These are phyloP conservation scores for Aelia acuminata DNA, from an alignment of 2,888 invertebrate genomes.

Conservation along the genomic window DNA sequence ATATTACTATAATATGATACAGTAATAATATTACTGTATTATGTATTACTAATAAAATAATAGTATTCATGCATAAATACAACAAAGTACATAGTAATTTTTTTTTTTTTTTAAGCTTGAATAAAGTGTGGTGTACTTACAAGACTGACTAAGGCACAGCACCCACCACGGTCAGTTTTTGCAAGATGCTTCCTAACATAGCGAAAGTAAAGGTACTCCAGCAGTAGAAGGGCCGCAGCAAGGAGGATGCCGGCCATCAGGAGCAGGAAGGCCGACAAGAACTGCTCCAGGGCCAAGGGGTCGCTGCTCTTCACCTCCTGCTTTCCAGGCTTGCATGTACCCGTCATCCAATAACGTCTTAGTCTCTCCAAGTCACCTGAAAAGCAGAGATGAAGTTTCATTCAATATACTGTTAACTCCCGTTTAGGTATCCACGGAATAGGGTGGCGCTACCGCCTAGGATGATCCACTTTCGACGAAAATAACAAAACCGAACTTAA, in stretches of 20 bases:
- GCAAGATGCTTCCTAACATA: constrained; percentile 91
- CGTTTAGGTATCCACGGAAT: no score
- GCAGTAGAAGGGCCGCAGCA: constrained; percentile 86
- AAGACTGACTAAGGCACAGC: constrained; percentile 93
- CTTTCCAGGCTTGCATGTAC: constrained; percentile 93
- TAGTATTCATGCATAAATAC: no score
- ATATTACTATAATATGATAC: no score
- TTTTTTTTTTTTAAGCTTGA: no score
- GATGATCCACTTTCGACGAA: no score
- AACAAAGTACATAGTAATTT: no score
- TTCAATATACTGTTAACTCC: no score
- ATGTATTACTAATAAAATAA: no score
- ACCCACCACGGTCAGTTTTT: constrained; percentile 90
- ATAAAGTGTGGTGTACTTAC: constrained; percentile 75
- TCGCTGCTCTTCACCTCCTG: constrained; percentile 93
- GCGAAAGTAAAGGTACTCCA: constrained; percentile 96
- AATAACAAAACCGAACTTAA: no score
- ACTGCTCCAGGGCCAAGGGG: constrained; percentile 92
- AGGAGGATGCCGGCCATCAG: constrained; percentile 94
- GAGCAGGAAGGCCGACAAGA: constrained; percentile 95
- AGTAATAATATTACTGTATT: no score
- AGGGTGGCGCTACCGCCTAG: no score
- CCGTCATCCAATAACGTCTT: constrained; percentile 97
- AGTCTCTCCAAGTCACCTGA: constrained; percentile 92
- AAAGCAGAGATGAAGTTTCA: background rate